Base-by-base conservation (phyloP, 2,113 vertebrate genomes). In the Gobius niger region DNA sequence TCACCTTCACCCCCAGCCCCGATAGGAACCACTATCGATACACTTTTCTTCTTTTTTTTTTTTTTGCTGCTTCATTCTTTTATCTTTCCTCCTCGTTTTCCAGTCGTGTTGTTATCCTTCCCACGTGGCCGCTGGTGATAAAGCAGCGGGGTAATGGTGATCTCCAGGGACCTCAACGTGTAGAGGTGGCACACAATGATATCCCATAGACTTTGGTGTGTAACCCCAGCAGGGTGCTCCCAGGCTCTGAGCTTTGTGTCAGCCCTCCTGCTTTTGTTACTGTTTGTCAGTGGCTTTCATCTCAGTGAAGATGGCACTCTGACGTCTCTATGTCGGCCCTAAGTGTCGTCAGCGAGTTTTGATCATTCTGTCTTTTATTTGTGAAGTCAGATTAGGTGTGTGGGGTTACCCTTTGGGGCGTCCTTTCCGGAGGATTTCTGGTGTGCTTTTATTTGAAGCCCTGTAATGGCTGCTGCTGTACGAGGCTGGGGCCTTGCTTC, bases 391-490 rank as follows among this genome's bases (percentile, higher is more conserved):
- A 46, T 44, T 24, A 19, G 44, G 49, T 52, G 19, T 47, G 19
- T 1, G 13, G 15, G 24, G 24, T 8, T 16, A 54, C 46, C 57
- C 70, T 65, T 13, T 60, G 13, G 46, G 63, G 51, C 13, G 16
- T 61, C 19, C 14, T 12, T 1, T 0, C 52, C 47, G 51, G 63
- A 46, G 41, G 5, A 49, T 8, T 82, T 66, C 67, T 77, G 57
- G 57, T 44, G 7, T 60, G 40, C 57, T 60, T 60, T 60, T 52
- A 68, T 81, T 70, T 78, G 71, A 68, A 82, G 47, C 47, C 62
- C 76, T 70, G 88, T 89, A 90, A 92, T 91, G 88, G 90, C 86
- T 87, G 77, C 77, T 90, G 86, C 73, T 83, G 77, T 82, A 78
- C 70, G 81, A 90, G 85, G 75, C 84, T 76, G 81, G 82, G 86